These are phyloP conservation scores for Steinernema hermaphroditum DNA, from an alignment of 2,888 invertebrate genomes.

Conservation along the genomic window DNA sequence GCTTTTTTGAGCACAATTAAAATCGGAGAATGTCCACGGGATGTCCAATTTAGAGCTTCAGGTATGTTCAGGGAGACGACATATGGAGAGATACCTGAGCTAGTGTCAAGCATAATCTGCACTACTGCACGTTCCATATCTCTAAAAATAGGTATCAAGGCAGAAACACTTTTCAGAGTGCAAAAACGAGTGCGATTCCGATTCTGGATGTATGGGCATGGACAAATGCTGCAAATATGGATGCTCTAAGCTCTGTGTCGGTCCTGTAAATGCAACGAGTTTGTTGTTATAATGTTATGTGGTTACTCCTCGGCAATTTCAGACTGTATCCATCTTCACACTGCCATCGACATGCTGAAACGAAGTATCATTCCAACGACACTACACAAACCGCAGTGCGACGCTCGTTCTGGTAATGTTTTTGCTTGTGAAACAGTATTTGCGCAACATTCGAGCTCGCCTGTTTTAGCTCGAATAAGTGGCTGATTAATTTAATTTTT, in stretches of 20 bases:
- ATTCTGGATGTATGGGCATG: conserved; percentile 39
- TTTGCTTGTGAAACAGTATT: neutral
- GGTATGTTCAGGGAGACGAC: conserved; percentile 10
- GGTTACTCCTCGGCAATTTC: neutral
- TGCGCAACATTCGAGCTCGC: too few relatives aligned
- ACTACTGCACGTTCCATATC: too few relatives aligned
- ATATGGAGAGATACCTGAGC: too few relatives aligned
- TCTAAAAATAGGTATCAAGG: neutral
- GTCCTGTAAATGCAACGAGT: conserved; percentile 45
- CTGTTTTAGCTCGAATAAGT: too few relatives aligned
- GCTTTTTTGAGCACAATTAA: conserved; percentile 14
- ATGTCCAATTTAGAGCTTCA: conserved; percentile 15
- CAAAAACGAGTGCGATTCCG: conserved; percentile 37
- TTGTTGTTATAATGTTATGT: neutral
- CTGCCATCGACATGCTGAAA: conserved; percentile 32
- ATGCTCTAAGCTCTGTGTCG: conserved; percentile 39
- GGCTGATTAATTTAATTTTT: too few relatives aligned
- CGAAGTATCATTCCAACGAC: conserved; percentile 5
- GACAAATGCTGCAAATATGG: conserved; percentile 42
- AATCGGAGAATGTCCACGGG: conserved; percentile 1
- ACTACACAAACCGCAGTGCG: conserved; percentile 37
- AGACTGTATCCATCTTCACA: conserved; percentile 39
- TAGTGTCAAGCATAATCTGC: too few relatives aligned
- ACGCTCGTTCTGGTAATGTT: conserved; percentile 29
- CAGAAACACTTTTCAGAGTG: conserved; percentile 42